Conservation (phyloP, 2,888 invertebrate species). For the Neoascia interrupta region DNA sequence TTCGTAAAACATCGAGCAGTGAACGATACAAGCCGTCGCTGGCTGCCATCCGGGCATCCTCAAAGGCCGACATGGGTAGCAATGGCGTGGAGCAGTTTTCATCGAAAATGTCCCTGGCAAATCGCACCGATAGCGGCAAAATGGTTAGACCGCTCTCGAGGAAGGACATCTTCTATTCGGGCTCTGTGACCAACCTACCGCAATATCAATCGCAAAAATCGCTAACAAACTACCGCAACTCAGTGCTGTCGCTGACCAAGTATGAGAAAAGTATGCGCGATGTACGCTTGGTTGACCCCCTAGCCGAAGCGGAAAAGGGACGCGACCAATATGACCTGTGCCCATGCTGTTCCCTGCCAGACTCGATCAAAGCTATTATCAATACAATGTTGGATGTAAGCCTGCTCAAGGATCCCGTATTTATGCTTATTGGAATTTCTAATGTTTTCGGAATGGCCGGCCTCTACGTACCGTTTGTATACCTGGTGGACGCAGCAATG, state of each 20-base stretch:
- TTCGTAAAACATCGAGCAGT: slow-evolving; percentile 90
- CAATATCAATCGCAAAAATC: slow-evolving; percentile 96
- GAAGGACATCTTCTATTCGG: slow-evolving; percentile 98
- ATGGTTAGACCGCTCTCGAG: slow-evolving; percentile 95
- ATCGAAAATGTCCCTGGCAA: slow-evolving; percentile 84
- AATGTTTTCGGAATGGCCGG: slow-evolving; percentile 99
- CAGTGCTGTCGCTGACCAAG: slow-evolving; percentile 92
- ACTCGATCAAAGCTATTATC: slow-evolving; percentile 90
- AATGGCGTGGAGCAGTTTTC: slow-evolving; percentile 87
- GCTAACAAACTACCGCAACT: slow-evolving; percentile 93
- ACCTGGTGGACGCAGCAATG: slow-evolving; percentile 90
- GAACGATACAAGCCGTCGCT: slow-evolving; percentile 92
- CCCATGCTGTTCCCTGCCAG: slow-evolving; percentile 88
- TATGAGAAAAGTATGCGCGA: slow-evolving; percentile 84
- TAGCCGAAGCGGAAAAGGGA: slow-evolving; percentile 79
- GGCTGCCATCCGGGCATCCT: slow-evolving; percentile 88
- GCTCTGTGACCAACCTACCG: slow-evolving; percentile 94
- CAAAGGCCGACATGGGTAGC: slow-evolving; percentile 86
- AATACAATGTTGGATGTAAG: slow-evolving; percentile 95
- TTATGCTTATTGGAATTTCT: slow-evolving; percentile 94
- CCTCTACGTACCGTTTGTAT: slow-evolving; percentile 97
- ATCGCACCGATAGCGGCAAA: slow-evolving; percentile 78
- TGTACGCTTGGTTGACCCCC: slow-evolving; percentile 82
- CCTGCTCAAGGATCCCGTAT: slow-evolving; percentile 92
- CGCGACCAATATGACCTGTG: slow-evolving; percentile 88